These are phyloP conservation scores for Conistra vaccinii DNA, from an alignment of 2,888 invertebrate species.

Conservation along the genomic window DNA sequence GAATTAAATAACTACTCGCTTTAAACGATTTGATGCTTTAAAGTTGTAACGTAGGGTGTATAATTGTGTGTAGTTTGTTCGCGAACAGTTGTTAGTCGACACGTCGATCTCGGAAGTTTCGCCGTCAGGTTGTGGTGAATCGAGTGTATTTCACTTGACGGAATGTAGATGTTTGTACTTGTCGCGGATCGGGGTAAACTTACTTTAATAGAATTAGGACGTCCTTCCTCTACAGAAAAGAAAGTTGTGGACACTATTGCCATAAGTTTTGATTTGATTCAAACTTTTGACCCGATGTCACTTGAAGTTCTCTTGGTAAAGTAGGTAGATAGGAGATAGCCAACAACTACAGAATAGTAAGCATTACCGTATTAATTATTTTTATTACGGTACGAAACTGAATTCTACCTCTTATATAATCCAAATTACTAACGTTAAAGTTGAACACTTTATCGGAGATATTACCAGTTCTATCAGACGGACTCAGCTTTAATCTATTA, in stretches of 20 bases:
- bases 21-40: constrained; percentile 72
- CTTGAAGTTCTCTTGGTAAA: constrained; percentile 11
- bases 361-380: not conserved
- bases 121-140: constrained; percentile 80
- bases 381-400: not conserved
- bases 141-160: constrained; percentile 76
- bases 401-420: not conserved
- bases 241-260: constrained; percentile 35
- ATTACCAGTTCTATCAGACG: constrained; percentile 32
- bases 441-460: constrained; percentile 26
- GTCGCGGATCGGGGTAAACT: constrained; percentile 67
- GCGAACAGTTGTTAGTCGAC: constrained; percentile 80
- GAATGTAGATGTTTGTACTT: constrained; percentile 76
- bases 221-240: constrained; percentile 29
- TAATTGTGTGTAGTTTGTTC: constrained; percentile 72
- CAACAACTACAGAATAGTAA: not conserved
- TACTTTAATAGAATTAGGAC: constrained; percentile 71
- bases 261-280: constrained; percentile 49
- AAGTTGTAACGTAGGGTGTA: constrained; percentile 69
- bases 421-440: constrained; percentile 1
- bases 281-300: constrained; percentile 31
- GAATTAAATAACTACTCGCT: constrained; percentile 82
- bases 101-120: constrained; percentile 81
- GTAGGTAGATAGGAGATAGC: not conserved
- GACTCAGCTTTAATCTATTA: constrained; percentile 39